Base-by-base conservation (phyloP, 2,888 invertebrate genomes). In the Acanthoscelides obtectus region DNA sequence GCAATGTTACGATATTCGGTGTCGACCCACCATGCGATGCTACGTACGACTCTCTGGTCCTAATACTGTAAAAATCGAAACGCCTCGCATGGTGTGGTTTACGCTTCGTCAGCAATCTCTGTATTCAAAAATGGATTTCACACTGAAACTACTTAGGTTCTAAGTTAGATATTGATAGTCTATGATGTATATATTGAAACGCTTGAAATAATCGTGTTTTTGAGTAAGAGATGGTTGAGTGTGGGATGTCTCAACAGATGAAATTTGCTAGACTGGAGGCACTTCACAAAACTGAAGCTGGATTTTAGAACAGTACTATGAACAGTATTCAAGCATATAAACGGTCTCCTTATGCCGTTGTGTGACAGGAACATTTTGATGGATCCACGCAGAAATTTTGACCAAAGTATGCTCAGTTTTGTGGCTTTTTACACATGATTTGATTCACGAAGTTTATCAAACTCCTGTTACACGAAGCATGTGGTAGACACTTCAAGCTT, bases 171-270 rank as follows among this genome's bases (percentile, higher is more conserved):
- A 72, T 74, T 74, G 74, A 71, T 73, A 72, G 73, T 45, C 17
- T 73, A 71, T 75, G 76, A 71, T 75, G 76, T 76, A 76, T 72
- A 76, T 76, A 76, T 75, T 71, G 74, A 75, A 76, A 73, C 72
- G 75, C 76, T 76, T 76, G 71, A 74, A 70, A 73, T 76, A 17
- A 45, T 45, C n/a, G n/a, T 45, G 45, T 45, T 45, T 76, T 76
- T 76, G 76, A 76, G 75, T 76, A 76, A 69, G 75, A 75, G 76
- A 72, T 76, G 74, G 73, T 63, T 70, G 66, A 20, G 67, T 72
- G 71, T 72, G 71, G 70, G 73, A 73, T 73, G 76, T 76, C 76
- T 76, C 74, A 73, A 76, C 74, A 76, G 74, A 76, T 76, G 71
- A 72, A 74, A 76, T 68, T 73, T 70, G 69, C 69, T 69, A 67